Conservation (phyloP, 2,888 invertebrate genomes). For the Tipula confusa region DNA sequence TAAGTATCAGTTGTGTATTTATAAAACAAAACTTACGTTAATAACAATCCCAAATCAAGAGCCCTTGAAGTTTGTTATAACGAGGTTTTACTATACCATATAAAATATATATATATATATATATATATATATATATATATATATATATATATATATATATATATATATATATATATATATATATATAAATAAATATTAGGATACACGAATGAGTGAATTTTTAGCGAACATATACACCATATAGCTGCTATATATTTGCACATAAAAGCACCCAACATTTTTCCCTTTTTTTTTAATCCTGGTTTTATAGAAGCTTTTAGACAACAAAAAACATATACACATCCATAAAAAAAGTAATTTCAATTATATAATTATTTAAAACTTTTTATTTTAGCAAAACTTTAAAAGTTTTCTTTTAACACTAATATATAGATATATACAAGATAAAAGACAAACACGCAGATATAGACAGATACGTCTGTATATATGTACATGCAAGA, state of each 20-base stretch:
- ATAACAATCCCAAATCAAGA: too few species aligned
- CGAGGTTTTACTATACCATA: too few species aligned
- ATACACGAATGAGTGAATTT: not conserved
- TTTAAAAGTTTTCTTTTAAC: constrained; percentile 25
- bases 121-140: too few species aligned
- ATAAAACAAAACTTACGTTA: too few species aligned
- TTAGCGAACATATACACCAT: not conserved
- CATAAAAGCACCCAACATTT: not conserved
- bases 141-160: too few species aligned
- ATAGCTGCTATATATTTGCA: not conserved
- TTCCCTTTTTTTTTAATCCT: not conserved
- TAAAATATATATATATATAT: too few species aligned
- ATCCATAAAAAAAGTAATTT: not conserved
- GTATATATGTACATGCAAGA: not conserved
- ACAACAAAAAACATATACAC: not conserved
- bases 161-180: too few species aligned
- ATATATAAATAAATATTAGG: too few species aligned
- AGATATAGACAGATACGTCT: not conserved
- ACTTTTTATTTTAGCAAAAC: constrained; percentile 1
- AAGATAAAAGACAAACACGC: not conserved
- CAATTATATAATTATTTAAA: constrained; percentile 25
- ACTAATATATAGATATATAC: not conserved
- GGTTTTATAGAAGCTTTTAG: constrained; percentile 12
- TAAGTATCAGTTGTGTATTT: too few species aligned
- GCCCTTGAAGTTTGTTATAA: too few species aligned